These are phyloP conservation scores for Prolemur simus DNA, from an alignment of 2,113 vertebrate genomes.

Conservation along the genomic window DNA sequence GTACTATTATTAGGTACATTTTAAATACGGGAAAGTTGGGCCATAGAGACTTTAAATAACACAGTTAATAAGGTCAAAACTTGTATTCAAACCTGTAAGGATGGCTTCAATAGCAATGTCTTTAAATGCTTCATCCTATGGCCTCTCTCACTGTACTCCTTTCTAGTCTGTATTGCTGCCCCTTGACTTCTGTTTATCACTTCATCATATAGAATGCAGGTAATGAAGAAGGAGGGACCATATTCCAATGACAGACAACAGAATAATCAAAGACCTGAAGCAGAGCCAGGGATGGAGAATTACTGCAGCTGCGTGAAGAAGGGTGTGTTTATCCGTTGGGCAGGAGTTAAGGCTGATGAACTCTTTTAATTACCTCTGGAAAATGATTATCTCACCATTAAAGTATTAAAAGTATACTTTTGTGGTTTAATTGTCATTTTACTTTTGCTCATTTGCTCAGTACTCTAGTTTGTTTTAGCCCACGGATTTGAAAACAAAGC, in stretches of 20 bases:
- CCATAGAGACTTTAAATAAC: not conserved
- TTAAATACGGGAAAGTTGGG: not conserved
- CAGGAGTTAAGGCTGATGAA: not conserved
- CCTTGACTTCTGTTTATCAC: not conserved
- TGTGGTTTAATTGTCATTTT: not conserved
- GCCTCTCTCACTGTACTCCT: not conserved
- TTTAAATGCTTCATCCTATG: not conserved
- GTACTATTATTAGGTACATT: not conserved
- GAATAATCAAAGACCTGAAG: not conserved
- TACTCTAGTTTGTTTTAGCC: not conserved
- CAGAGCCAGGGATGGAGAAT: too few relatives aligned
- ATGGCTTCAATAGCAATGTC: too few relatives aligned
- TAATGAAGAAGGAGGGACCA: not conserved
- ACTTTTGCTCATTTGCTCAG: not conserved
- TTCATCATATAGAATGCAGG: not conserved
- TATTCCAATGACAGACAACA: not conserved
- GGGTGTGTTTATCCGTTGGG: not conserved
- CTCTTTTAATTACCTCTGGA: not conserved
- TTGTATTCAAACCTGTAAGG: not conserved
- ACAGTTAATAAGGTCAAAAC: not conserved
- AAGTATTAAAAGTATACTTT: not conserved
- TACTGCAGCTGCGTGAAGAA: not conserved
- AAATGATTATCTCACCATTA: not conserved
- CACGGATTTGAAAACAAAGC: not conserved
- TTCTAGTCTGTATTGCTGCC: not conserved